Percentiles rank a stretch among this genome's conserved stretches.
Conservation (phyloP, 1,140 invertebrate genomes). For the Pachypeltis micranthus region DNA sequence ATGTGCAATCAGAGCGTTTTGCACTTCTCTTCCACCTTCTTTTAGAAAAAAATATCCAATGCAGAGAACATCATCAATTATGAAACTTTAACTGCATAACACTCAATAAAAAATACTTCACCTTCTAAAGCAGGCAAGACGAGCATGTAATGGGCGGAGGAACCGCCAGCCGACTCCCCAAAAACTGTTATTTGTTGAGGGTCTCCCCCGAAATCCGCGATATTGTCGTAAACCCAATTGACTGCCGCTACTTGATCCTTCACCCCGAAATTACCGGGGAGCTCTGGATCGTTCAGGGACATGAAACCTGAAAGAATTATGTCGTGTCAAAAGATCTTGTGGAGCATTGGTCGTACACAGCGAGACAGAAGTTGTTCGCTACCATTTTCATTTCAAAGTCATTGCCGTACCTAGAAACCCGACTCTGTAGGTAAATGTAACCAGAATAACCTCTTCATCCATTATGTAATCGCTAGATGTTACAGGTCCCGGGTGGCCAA, state of each 20-base stretch:
- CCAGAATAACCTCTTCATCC: slow-evolving; percentile 17
- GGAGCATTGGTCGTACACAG: too few relatives aligned
- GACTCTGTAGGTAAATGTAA: slow-evolving; percentile 13
- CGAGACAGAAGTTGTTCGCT: too few relatives aligned
- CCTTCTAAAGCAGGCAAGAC: too few relatives aligned
- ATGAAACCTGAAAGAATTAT: too few relatives aligned
- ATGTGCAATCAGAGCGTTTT: too few relatives aligned
- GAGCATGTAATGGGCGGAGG: not conserved
- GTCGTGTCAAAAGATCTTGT: too few relatives aligned
- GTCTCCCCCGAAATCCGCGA: not conserved
- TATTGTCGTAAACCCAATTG: not conserved
- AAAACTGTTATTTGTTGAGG: not conserved
- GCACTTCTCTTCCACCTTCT: too few relatives aligned
- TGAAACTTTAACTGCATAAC: too few relatives aligned
- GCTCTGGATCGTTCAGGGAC: too few relatives aligned
- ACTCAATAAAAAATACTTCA: too few relatives aligned
- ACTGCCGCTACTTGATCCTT: not conserved
- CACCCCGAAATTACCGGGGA: not conserved
- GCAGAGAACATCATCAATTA: too few relatives aligned
- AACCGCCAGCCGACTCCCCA: not conserved
- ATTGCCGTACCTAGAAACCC: not conserved
- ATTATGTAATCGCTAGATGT: slow-evolving; percentile 5
- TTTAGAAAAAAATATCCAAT: too few relatives aligned
- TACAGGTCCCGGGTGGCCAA: not conserved
- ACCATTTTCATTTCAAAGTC: not conserved